Evolutionary conservation across 2,888 invertebrate genomes (phyloP), one percentile per base, ranked within the genome.

Genomic region (Napeogenes inachia): DNA sequence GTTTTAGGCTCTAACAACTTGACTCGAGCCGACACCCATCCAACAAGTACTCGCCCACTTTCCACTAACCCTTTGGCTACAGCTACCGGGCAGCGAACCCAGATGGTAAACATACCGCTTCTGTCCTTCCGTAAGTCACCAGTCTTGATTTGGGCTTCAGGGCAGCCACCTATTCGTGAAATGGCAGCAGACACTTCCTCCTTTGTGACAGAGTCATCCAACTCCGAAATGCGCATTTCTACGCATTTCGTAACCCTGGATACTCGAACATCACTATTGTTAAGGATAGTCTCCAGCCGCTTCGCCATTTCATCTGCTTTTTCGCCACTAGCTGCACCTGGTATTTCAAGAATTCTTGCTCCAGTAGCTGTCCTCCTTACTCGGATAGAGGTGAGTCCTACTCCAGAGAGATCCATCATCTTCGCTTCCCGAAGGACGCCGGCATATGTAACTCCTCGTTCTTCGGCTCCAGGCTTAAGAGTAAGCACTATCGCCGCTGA

Each of bases 151-250:
- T 13, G 0, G 2, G 54, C 56, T 0, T 10, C 12, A 0, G 61
- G 2, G 46, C 70, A 70, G 0, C 13, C 53, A 0, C 67, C 70
- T 0, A 8, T 55, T 4, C 45, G 21, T 0, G 69, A 57, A 0
- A 72, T 50, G 0, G 69, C 70, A 4, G 21, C 54, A 0, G 35
- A 50, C 0, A 71, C 59, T 8, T 67, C 68, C 0, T 60, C 61
- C 0, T n/a, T 13, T 0, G 59, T 58, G 0, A 62, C 59, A 0
- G 73, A 67, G 56, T 70, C 69, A 13, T 70, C 71, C 32, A 71
- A 50, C 0, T 66, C 71, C 0, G 64, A 59, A 0, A 71, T 32
- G 0, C 66, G 62, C 3, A 73, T 4, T 0, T 68, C 69, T 0
- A 61, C 62, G 45, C 45, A 45, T 45, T 45, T 45, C 2, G 45